Base-by-base conservation (phyloP, 2,113 vertebrate genomes). In the Jacana jacana region DNA sequence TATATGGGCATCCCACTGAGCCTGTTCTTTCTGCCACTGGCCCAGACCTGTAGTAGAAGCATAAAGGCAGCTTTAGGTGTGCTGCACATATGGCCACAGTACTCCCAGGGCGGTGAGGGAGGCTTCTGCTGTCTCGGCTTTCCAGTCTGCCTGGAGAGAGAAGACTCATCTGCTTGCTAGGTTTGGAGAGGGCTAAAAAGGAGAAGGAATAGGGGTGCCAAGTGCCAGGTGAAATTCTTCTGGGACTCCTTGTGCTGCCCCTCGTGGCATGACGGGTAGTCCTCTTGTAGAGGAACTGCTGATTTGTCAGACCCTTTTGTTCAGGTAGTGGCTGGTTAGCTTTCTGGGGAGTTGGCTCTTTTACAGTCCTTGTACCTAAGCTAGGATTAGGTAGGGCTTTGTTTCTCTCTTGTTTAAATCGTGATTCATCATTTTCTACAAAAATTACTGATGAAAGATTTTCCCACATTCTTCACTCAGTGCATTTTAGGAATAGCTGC, bases 401-500 rank as follows among this genome's bases (percentile, higher is more conserved):
- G 13, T 72, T 88, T 42, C 48, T 69, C 5, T 24, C 17, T 33
- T n/a, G 4, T 68, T 79, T 40, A 37, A 85, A 80, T 28, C 0
- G 2, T 4, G 35, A 33, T 79, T 82, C 8, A 11, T 60, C 1
- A 6, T 86, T 83, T 95, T 52, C 35, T 81, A 23, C 35, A 44
- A 25, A 81, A 86, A 39, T 6, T 22, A 5, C 11, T 6, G 10
- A 1, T 11, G 19, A 24, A 70, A 88, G 33, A 6, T 77, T 86
- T 90, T 78, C 48, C 60, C 51, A 25, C 48, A 9, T 84, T 81
- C 10, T 93, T 81, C 48, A 84, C 44, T 66, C 31, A 23, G 27
- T 82, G 82, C 55, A 27, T 68, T 96, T 96, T 83, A 92, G 92
- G 90, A 93, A 94, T 79, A 82, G 63, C 25, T 85, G 28, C 46